Percentiles rank a stretch among this genome's conserved stretches.
These are phyloP conservation scores for Trogon melanurus DNA, from an alignment of 2,113 vertebrate genomes.

Conservation along the genomic window DNA sequence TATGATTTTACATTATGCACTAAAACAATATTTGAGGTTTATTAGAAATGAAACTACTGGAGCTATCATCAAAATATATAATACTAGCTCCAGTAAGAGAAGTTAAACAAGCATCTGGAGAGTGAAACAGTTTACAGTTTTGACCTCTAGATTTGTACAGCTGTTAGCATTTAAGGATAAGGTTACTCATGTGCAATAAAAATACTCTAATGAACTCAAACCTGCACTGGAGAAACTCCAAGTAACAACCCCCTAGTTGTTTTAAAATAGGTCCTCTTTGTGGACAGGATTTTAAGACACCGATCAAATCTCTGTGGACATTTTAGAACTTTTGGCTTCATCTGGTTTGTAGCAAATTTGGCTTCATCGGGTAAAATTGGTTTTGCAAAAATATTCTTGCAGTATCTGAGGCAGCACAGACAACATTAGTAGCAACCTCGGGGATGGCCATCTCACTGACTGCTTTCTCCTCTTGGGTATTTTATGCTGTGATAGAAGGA, in stretches of 20 bases:
- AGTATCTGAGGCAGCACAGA: neutral
- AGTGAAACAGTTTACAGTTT: constrained; percentile 12
- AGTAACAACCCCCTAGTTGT: neutral
- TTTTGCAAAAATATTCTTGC: neutral
- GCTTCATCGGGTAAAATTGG: neutral
- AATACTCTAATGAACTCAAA: constrained; percentile 48
- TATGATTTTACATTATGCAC: constrained; percentile 9
- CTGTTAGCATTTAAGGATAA: constrained; percentile 63
- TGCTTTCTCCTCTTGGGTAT: neutral
- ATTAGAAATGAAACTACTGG: constrained; percentile 33
- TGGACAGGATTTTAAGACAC: neutral
- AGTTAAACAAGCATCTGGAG: constrained; percentile 20
- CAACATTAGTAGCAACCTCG: neutral
- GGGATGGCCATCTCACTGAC: neutral
- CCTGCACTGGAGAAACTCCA: constrained; percentile 18
- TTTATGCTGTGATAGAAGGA: neutral
- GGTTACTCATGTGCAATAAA: constrained; percentile 36
- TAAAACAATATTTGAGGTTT: neutral
- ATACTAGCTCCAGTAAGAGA: constrained; percentile 23
- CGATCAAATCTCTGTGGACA: neutral
- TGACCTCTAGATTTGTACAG: constrained; percentile 61
- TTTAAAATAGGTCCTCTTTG: constrained; percentile 9
- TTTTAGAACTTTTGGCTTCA: neutral
- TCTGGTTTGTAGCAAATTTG: neutral
- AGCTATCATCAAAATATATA: constrained; percentile 20